Conservation (phyloP, 2,797 vertebrate genomes). For the Chromobotia macracanthus region DNA sequence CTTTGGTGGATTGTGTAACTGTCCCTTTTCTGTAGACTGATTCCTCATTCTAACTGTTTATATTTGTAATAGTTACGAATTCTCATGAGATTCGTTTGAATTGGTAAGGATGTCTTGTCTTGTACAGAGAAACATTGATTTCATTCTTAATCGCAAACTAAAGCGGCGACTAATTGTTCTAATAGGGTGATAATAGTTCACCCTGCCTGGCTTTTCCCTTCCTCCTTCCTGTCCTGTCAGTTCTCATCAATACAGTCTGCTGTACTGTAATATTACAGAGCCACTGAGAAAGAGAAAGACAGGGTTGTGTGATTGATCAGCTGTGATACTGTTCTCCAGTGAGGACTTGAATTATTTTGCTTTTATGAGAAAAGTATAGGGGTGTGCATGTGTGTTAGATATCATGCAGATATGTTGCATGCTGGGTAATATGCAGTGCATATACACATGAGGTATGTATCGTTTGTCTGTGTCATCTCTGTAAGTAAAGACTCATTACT, state of each 20-base stretch:
- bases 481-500: constrained; percentile 37
- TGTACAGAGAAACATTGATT: constrained; percentile 51
- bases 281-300: neutral
- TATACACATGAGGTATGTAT: constrained; percentile 1
- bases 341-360: neutral
- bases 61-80: neutral
- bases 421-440: constrained; percentile 37
- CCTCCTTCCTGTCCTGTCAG: neutral
- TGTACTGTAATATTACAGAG: neutral
- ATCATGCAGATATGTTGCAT: constrained; percentile 18
- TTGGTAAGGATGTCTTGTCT: constrained; percentile 12
- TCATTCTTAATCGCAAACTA: constrained; percentile 32
- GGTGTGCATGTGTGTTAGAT: constrained; percentile 16
- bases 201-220: constrained; percentile 12
- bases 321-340: neutral
- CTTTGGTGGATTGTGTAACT: neutral
- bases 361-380: neutral
- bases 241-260: constrained; percentile 39
- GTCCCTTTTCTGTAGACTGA: no score
- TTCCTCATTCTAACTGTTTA: neutral
- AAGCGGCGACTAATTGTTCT: constrained; percentile 43
- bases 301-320: neutral
- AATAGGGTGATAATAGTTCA: constrained; percentile 46
- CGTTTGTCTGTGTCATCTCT: constrained; percentile 13
- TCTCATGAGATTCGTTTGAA: neutral